Evolutionary conservation across 2,113 vertebrate genomes (phyloP), one percentile per base, ranked within the genome.

Genomic region (Oreochromis spilurus): DNA sequence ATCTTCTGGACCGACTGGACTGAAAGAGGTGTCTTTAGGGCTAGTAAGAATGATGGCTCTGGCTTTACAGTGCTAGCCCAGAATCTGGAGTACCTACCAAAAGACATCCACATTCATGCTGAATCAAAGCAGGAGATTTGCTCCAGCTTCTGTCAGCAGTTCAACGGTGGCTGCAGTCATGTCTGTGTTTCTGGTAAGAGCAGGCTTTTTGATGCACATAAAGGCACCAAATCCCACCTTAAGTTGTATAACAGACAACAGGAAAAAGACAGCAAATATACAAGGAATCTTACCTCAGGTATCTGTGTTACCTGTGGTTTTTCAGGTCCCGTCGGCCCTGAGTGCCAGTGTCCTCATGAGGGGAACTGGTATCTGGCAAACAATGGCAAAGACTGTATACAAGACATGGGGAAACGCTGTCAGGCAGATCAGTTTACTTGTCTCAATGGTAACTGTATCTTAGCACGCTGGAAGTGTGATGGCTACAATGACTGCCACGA

Each of bases 131-230:
- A 97, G 55, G 96, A 97, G 84, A 96, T 91, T n/a, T 99, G 98
- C 88, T 92, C 92, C 87, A 99, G 97, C 85, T 96, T 97, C 84
- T 99, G 98, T 70, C 96, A 96, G 79, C 96, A 97, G 91, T 99
- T 98, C 88, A 99, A 99, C 13, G 98, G 98, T 9, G 98, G 98
- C 81, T 99, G 98, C 93, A 99, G 98, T 91, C 97, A 99, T 50
- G 93, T 99, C 85, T 99, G 98, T 94, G 96, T 97, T 45, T 88
- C 97, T 90, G 98, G 98, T 99, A 96, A 95, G 91, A 65, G 7
- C 3, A 19, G 8, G 45, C 16, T 52, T 17, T 55, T 57, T 3
- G 12, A 16, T 50, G 13, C 26, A 17, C 83, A 36, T 6, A 50
- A 84, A 72, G 40, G 40, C 8, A 50, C 16, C 14, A 48, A 60